Evolutionary conservation across 2,888 invertebrate genomes (phyloP), one percentile per base, ranked within the genome.

Genomic region (Pseudococcus viburni): DNA sequence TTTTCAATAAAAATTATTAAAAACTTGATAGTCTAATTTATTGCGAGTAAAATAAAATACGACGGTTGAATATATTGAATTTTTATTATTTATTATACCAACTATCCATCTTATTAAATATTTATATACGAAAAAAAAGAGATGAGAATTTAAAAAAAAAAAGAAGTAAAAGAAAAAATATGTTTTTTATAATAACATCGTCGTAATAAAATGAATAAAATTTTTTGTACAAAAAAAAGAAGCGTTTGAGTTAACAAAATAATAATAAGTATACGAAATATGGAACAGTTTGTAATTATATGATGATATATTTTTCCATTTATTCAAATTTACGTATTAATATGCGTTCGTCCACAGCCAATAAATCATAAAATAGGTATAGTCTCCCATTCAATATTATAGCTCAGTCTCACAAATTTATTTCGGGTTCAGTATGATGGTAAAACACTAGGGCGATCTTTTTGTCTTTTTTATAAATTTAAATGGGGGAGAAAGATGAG

Each of bases 281-380:
- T 59, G 59, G 19, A 19, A 59, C 6, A 33, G 6, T 9, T 59
- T 59, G 6, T 59, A 19, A 19, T 59, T 19, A 59, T 19, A 59
- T 46, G 12, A 55, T 55, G 55, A 17, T 59, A 59, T n/a, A 59
- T 59, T 59, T 59, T 59, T 59, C 9, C 59, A 59, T 59, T 73
- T 73, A 26, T 73, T 1, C 68, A 73, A 33, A 73, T 33, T 33
- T 73, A 33, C 68, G 68, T 15, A 73, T 73, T 33, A 73, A 73
- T 73, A 33, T 73, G 68, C 68, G 68, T 73, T 73, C 68, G 33
- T 73, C 68, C 68, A 73, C 68, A 73, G 68, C 68, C 68, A 73
- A 33, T 33, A 26, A 12, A 73, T 73, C 33, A 73, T 73, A 12
- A 73, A 73, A 26, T 73, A 19, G 2, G 11, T 64, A 22, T 64